phyloP scores from a whole-genome alignment of 2,888 invertebrate genomes.

The Cheilosia impressa region DNA sequence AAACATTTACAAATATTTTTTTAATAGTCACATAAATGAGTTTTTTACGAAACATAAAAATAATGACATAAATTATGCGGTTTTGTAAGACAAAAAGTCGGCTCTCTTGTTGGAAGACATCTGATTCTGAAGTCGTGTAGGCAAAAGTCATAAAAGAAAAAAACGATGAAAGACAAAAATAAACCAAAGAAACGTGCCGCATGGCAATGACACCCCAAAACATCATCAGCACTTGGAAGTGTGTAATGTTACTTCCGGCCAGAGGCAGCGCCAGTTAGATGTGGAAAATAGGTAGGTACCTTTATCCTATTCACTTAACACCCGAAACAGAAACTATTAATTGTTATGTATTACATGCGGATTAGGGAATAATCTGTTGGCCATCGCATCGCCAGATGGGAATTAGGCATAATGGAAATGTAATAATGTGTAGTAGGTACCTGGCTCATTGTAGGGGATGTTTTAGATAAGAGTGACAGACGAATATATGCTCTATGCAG shows the following conservation, averaged over 20 bases:
- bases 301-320: neutral
- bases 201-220: conserved; percentile 3
- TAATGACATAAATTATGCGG: too few species aligned
- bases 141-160: too few species aligned
- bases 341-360: conserved; percentile 7
- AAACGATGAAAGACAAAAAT: too few species aligned
- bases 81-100: too few species aligned
- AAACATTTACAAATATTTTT: too few species aligned
- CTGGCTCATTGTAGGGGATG: neutral
- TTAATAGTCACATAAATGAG: too few species aligned
- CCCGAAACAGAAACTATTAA: neutral
- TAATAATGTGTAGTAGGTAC: neutral
- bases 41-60: too few species aligned
- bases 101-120: too few species aligned
- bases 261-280: neutral
- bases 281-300: neutral
- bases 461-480: neutral
- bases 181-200: conserved; percentile 23
- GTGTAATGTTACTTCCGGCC: neutral
- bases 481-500: neutral
- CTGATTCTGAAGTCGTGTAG: too few species aligned
- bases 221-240: neutral
- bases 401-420: neutral
- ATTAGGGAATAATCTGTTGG: neutral
- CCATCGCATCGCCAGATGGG: neutral